Evolutionary conservation across 2,888 invertebrate genomes (phyloP), one percentile per base, ranked within the genome.

Genomic region (Drosophila maculinotata): DNA sequence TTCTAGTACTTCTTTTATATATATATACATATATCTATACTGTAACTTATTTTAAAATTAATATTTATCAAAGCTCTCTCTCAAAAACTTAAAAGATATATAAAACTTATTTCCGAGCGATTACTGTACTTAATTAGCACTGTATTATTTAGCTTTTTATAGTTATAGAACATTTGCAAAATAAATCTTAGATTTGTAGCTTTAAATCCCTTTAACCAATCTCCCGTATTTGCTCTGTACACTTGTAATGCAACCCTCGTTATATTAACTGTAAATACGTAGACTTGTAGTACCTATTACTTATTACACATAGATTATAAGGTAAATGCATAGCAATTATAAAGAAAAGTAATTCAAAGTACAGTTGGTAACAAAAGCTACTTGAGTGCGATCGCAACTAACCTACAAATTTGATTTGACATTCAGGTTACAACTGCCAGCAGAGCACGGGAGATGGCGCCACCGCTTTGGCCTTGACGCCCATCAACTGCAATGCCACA

Each of bases 371-470:
- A 30, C n/a, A 35, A n/a, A 23, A 39, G 31, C 12, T 48, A 10
- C n/a, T 30, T 12, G 9, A 9, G 1, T 1, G 1, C 28, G 4
- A 7, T 36, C 26, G 36, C 20, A 23, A 39, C 28, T 42, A 57
- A 45, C 56, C 7, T 12, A 41, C 2, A 42, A 77, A 35, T 41
- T 28, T 0, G n/a, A 25, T 33, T 39, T n/a, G 2, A 4, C 17
- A 33, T 44, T 15, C 48, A 92, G 91, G 92, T 77, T 89, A 88
- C 80, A 90, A 90, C 69, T 92, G 92, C 51, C 92, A 92, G 74
- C 79, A 84, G 62, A 83, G 89, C 36, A 69, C 57, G 41, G 53
- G 76, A 33, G 74, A 74, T 58, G 76, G 79, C n/a, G 70, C 15
- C 15, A 52, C 62, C 14, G 57, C 80, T 2, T 45, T 81, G 59